Percentiles rank a stretch among this genome's conserved stretches.
phyloP scores from a whole-genome alignment of 35 echinoderm and acorn worm species.

The Hemicentrotus pulcherrimus region DNA sequence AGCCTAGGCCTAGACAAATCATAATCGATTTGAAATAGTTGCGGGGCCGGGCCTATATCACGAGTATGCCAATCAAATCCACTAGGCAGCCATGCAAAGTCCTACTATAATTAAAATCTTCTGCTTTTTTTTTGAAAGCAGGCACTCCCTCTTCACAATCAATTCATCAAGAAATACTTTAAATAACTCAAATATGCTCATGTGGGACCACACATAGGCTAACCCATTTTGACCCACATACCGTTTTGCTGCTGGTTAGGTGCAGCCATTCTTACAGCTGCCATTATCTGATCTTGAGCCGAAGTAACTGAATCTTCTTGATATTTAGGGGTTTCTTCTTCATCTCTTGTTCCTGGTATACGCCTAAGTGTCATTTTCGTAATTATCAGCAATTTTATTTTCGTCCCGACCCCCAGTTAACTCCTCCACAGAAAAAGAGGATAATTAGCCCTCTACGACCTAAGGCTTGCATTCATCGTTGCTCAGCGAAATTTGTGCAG shows the following conservation, averaged over 20 bases:
- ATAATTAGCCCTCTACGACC: background rate
- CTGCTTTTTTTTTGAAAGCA: too few species aligned
- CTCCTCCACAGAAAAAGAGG: background rate
- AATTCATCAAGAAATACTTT: background rate
- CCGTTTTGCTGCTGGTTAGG: conserved; percentile 86
- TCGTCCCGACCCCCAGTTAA: background rate
- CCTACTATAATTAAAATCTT: too few species aligned
- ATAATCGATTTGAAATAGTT: too few species aligned
- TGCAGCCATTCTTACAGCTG: conserved; percentile 83
- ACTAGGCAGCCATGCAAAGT: too few species aligned
- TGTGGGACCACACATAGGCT: background rate
- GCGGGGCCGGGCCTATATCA: too few species aligned
- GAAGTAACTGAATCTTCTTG: conserved; percentile 34
- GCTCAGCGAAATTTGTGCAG: background rate
- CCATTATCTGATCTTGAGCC: conserved; percentile 83
- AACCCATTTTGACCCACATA: background rate
- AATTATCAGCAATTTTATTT: background rate
- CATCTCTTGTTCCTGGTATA: conserved; percentile 48
- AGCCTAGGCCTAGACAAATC: too few species aligned
- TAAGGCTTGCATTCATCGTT: background rate
- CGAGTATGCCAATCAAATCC: too few species aligned
- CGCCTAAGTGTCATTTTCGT: conserved; percentile 47
- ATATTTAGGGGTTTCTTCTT: conserved; percentile 28
- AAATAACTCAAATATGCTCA: background rate
- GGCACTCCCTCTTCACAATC: too few species aligned